Percentiles rank a stretch among this genome's conserved stretches.
phyloP scores from a whole-genome alignment of 92 coral and sea anemone species.

The Pocillopora grandis region DNA sequence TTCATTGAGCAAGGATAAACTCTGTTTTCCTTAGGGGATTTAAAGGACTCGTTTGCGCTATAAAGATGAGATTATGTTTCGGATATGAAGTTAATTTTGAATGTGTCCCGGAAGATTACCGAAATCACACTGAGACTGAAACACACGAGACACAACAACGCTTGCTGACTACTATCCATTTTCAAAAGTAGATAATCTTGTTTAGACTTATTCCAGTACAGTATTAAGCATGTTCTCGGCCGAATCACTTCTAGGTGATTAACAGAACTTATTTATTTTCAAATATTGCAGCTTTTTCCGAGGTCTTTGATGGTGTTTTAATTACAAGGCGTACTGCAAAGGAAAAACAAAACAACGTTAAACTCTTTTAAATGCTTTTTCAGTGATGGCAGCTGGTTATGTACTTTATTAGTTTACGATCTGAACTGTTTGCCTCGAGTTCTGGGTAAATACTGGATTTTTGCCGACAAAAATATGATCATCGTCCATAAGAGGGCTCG shows the following conservation, averaged over 20 bases:
- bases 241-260: neutral
- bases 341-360: neutral
- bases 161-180: neutral
- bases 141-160: neutral
- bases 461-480: neutral
- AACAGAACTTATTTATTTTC: too few species aligned
- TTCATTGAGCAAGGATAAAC: constrained; percentile 14
- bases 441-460: neutral
- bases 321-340: too few species aligned
- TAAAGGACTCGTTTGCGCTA: constrained; percentile 5
- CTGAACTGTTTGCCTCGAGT: neutral
- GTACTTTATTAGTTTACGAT: neutral
- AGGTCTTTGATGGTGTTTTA: too few species aligned
- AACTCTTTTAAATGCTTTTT: neutral
- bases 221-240: neutral
- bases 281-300: too few species aligned
- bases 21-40: neutral
- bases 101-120: neutral
- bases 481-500: neutral
- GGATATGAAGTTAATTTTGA: constrained; percentile 17
- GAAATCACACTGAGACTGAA: constrained; percentile 6
- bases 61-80: constrained; percentile 16
- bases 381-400: neutral
- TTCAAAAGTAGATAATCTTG: neutral
- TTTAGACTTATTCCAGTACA: neutral